phyloP scores from a whole-genome alignment of 2,797 vertebrate genomes.

The Carduelis carduelis region DNA sequence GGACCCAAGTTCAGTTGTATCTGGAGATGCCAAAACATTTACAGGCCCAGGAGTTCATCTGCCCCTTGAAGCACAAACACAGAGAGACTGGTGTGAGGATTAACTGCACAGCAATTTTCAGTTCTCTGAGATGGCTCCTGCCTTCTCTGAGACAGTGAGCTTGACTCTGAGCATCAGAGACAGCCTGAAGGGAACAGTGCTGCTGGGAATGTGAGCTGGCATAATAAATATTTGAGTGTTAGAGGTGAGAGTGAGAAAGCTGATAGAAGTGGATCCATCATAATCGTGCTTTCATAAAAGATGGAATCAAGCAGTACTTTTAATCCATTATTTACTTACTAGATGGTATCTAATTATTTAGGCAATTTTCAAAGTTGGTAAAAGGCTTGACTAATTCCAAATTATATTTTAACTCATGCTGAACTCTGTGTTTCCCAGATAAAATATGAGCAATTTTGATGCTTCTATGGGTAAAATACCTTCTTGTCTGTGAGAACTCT shows the following conservation, averaged over 20 bases:
- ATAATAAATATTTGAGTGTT: not conserved
- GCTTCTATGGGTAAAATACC: not conserved
- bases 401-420: not conserved
- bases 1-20: not conserved
- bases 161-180: not conserved
- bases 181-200: not conserved
- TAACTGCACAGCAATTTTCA: not conserved
- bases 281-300: not conserved
- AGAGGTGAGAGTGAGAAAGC: not conserved
- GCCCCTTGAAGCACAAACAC: not conserved
- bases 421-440: not conserved
- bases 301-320: not conserved
- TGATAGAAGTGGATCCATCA: not conserved
- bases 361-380: not conserved
- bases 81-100: not conserved
- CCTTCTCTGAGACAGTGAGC: not conserved
- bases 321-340: conserved; percentile 16
- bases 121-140: not conserved
- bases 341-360: not conserved
- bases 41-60: not conserved
- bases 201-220: not conserved
- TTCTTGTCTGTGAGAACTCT: not conserved
- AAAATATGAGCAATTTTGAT: not conserved
- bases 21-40: not conserved
- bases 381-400: not conserved